A percentile compares a stretch with the other conserved stretches of the same genome.
These are phyloP conservation scores for Psittacula echo DNA, from an alignment of 2,797 vertebrate genomes.

Conservation along the genomic window DNA sequence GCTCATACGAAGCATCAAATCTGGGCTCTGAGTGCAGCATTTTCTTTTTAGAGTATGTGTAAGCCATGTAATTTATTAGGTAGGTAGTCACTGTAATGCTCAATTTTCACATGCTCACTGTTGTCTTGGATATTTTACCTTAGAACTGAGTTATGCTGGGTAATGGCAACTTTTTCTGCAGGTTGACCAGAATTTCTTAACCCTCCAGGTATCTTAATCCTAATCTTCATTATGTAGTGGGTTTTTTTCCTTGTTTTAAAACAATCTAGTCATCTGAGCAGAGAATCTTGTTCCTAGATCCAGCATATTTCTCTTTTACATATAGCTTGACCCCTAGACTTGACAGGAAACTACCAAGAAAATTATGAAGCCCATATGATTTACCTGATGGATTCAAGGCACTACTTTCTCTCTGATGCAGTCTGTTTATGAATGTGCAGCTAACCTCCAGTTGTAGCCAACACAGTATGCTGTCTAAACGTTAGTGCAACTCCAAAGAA, in stretches of 20 bases:
- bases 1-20: neutral
- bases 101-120: neutral
- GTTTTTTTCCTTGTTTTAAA: neutral
- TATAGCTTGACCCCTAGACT: neutral
- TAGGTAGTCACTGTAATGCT: neutral
- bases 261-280: neutral
- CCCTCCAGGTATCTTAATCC: neutral
- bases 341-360: neutral
- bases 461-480: neutral
- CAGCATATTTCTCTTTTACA: neutral
- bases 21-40: neutral
- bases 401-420: too few relatives aligned
- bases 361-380: neutral
- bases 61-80: neutral
- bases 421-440: neutral
- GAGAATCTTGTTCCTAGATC: neutral
- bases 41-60: neutral
- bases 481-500: neutral
- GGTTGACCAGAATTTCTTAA: neutral
- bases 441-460: neutral
- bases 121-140: neutral
- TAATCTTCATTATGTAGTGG: neutral
- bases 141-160: neutral
- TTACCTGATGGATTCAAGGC: neutral
- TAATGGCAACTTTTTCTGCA: neutral